phyloP scores from a whole-genome alignment of 2,797 vertebrate species.

The Onychomys leucogaster region DNA sequence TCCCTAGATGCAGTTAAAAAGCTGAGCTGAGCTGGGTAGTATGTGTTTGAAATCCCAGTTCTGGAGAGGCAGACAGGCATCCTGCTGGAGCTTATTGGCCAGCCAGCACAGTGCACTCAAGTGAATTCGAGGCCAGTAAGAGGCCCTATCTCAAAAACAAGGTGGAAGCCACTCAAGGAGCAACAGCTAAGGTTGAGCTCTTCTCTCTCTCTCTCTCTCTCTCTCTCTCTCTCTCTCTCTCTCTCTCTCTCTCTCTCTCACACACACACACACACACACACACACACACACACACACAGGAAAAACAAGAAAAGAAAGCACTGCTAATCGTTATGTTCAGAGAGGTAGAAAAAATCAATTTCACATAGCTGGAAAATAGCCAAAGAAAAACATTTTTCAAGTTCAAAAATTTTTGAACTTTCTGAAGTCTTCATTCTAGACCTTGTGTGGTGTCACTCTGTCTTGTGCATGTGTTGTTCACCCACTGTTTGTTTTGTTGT shows the following conservation, averaged over 20 bases:
- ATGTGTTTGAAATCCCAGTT: not conserved
- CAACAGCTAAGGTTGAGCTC: not conserved
- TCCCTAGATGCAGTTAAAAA: not conserved
- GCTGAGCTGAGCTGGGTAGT: no score
- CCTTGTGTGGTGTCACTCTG: not conserved
- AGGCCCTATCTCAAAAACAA: not conserved
- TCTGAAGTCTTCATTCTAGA: not conserved
- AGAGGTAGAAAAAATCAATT: slow-evolving; percentile 23
- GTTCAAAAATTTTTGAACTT: slow-evolving; percentile 11
- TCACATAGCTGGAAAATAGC: slow-evolving; percentile 3
- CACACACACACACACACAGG: not conserved
- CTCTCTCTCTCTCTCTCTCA: no score
- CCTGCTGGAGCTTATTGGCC: not conserved
- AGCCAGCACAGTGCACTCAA: not conserved
- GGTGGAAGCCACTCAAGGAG: not conserved
- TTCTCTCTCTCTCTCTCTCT: no score
- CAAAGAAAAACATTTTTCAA: slow-evolving; percentile 18
- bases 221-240: no score
- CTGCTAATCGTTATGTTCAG: not conserved
- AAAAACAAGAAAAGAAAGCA: not conserved
- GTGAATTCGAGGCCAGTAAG: not conserved
- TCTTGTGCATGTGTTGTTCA: not conserved
- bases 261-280: not conserved
- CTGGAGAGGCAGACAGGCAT: not conserved
- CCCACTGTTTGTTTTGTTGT: not conserved